Conservation (phyloP, 2,888 invertebrate species). For the Cyrtodaria siliqua region DNA sequence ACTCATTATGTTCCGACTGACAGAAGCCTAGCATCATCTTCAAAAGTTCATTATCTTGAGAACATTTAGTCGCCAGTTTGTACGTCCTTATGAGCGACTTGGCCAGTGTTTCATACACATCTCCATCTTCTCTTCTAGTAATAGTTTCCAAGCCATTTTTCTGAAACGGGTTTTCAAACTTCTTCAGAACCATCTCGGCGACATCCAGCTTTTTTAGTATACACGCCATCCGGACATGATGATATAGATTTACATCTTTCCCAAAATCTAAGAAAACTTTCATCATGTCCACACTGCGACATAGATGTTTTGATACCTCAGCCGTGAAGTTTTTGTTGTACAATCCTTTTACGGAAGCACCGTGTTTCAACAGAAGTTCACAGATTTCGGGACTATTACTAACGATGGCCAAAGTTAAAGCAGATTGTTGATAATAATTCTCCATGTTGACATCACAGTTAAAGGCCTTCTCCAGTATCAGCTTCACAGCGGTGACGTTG, state of each 20-base stretch:
- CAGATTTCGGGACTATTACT: constrained; percentile 15
- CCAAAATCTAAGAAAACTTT: constrained; percentile 17
- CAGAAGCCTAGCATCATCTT: constrained; percentile 39
- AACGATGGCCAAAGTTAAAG: constrained; percentile 32
- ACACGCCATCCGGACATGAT: constrained; percentile 38
- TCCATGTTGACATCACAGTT: constrained; percentile 28
- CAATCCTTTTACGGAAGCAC: constrained; percentile 26
- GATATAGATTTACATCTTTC: constrained; percentile 16
- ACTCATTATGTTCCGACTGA: constrained; percentile 3
- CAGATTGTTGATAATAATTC: constrained; percentile 37
- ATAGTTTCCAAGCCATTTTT: constrained; percentile 40
- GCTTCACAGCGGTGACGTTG: constrained; percentile 18
- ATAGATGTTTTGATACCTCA: constrained; percentile 15
- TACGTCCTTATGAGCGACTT: constrained; percentile 30
- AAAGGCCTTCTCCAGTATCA: constrained; percentile 9
- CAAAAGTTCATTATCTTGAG: constrained; percentile 32
- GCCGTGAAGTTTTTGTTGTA: constrained; percentile 24
- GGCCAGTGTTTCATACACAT: constrained; percentile 23
- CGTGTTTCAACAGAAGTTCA: constrained; percentile 20
- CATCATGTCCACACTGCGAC: constrained; percentile 27
- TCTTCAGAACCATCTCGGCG: constrained; percentile 26
- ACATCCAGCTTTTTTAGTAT: constrained; percentile 29
- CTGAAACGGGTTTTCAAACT: constrained; percentile 32
- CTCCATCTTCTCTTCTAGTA: constrained; percentile 22
- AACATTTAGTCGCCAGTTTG: constrained; percentile 36